Evolutionary conservation across 1,140 invertebrate species (phyloP).

Genomic region (Mycetomoellerius zeteki): DNA sequence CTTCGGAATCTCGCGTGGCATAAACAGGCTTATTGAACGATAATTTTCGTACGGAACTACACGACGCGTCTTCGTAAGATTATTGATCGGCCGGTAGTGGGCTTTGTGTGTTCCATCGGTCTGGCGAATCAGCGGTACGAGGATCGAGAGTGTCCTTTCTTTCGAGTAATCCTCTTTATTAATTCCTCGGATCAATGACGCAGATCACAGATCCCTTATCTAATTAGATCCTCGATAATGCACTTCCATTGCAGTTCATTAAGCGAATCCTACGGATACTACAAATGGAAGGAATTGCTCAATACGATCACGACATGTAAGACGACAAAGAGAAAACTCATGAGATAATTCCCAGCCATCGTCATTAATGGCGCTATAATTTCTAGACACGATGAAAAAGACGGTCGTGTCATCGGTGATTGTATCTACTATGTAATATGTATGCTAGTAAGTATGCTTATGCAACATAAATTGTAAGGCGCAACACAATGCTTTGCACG

Average conservation of each 20-base stretch:
- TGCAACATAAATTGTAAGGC: not conserved
- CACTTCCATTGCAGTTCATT: not conserved
- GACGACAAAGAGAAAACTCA: not conserved
- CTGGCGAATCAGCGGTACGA: slow-evolving; percentile 8
- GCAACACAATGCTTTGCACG: not conserved
- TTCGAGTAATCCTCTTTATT: slow-evolving; percentile 11
- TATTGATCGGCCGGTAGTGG: slow-evolving; percentile 46
- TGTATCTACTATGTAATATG: not conserved
- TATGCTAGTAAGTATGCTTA: not conserved
- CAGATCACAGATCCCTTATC: not conserved
- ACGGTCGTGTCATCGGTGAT: not conserved
- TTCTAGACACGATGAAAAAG: slow-evolving; percentile 1
- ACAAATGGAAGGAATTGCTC: not conserved
- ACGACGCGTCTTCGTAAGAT: not conserved
- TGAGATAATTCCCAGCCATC: not conserved
- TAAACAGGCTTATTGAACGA: not conserved
- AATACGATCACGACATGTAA: not conserved
- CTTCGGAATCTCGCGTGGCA: not conserved
- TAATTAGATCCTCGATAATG: not conserved
- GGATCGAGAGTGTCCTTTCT: not conserved
- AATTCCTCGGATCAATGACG: not conserved
- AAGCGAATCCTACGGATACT: not conserved
- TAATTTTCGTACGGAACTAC: not conserved
- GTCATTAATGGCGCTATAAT: not conserved
- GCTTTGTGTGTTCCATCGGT: slow-evolving; percentile 1